Evolutionary conservation across 53 echinoderm and acorn worm genomes (phyloP).

Genomic region (Stichopus horrens): DNA sequence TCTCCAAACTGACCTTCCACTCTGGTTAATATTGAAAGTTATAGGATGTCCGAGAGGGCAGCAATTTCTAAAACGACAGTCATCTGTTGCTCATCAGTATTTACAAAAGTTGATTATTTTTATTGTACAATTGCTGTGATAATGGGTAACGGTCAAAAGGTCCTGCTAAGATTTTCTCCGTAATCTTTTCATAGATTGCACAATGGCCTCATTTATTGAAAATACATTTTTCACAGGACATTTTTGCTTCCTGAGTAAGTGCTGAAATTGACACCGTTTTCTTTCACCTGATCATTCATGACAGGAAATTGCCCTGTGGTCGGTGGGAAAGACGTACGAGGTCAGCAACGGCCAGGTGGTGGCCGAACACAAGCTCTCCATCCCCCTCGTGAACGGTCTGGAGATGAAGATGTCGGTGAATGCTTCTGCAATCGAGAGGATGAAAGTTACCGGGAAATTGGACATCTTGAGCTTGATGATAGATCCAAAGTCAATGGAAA

Average conservation of each 20-base stretch:
- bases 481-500: slow-evolving; percentile 63
- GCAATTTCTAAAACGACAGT: too few relatives aligned
- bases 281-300: too few relatives aligned
- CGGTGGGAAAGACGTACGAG: slow-evolving; percentile 63
- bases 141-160: neutral
- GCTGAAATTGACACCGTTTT: neutral
- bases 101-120: too few relatives aligned
- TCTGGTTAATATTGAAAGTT: too few relatives aligned
- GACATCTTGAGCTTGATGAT: slow-evolving; percentile 68
- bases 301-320: slow-evolving; percentile 35
- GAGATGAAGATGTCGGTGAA: slow-evolving; percentile 76
- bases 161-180: neutral
- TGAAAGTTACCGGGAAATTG: slow-evolving; percentile 73
- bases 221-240: too few relatives aligned
- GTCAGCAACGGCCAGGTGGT: slow-evolving; percentile 54
- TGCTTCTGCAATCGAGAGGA: slow-evolving; percentile 57
- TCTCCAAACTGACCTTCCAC: too few relatives aligned
- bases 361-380: slow-evolving; percentile 39
- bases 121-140: too few relatives aligned
- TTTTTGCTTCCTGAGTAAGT: neutral
- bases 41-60: too few relatives aligned
- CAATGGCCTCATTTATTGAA: too few relatives aligned
- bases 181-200: neutral
- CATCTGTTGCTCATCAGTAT: too few relatives aligned
- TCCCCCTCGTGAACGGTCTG: slow-evolving; percentile 65